A percentile compares a stretch with the other conserved stretches of the same genome.
Evolutionary conservation across 2,888 invertebrate species (phyloP).

Genomic region (Lasioglossum oenotherae): DNA sequence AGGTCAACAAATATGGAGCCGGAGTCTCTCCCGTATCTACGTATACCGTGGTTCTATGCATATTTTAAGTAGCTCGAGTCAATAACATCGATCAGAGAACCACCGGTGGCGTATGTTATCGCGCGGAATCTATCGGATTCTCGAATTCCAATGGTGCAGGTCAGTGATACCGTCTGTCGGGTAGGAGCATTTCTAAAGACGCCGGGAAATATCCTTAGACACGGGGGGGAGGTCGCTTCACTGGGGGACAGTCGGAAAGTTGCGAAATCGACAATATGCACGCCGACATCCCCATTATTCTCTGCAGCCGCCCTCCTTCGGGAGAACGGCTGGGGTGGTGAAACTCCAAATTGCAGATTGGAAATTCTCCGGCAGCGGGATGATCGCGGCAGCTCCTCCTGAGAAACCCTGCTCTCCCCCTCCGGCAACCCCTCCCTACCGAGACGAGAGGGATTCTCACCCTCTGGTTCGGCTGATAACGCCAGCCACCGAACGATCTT

Average conservation of each 20-base stretch:
- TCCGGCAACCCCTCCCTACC: neutral
- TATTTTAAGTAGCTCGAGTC: neutral
- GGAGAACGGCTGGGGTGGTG: slow-evolving; percentile 58
- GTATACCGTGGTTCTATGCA: neutral
- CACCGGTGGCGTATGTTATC: neutral
- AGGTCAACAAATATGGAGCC: neutral
- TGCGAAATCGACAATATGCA: slow-evolving; percentile 63
- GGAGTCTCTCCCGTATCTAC: neutral
- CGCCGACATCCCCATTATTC: slow-evolving; percentile 64
- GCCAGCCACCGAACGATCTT: slow-evolving; percentile 56
- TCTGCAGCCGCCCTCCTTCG: slow-evolving; percentile 25
- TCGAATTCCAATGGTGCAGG: neutral
- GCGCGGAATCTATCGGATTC: neutral
- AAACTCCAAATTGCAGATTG: slow-evolving; percentile 75
- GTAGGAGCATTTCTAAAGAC: neutral
- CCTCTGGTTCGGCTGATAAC: slow-evolving; percentile 49
- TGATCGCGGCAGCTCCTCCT: slow-evolving; percentile 51
- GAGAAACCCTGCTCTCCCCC: slow-evolving; percentile 37
- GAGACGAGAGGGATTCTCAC: slow-evolving; percentile 38
- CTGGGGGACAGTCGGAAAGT: slow-evolving; percentile 45
- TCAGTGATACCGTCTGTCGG: neutral
- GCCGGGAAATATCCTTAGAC: neutral
- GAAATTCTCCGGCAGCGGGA: slow-evolving; percentile 68
- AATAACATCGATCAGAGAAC: neutral
- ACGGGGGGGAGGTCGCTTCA: slow-evolving; percentile 9